Evolutionary conservation across 2,797 vertebrate genomes (phyloP).

Genomic region (Arnoldichthys spilopterus): DNA sequence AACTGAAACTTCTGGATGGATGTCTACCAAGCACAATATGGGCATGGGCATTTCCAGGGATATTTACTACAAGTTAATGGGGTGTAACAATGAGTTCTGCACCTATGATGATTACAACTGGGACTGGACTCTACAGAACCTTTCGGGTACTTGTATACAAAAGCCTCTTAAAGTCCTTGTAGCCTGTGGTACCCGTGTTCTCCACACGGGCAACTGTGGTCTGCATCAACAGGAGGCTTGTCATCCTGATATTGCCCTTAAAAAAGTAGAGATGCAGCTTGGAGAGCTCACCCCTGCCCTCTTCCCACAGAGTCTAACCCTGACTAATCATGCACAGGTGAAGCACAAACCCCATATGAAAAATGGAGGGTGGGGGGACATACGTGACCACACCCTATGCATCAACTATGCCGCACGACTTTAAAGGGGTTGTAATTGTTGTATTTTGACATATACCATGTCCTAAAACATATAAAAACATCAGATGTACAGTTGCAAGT

Average conservation of each 20-base stretch:
- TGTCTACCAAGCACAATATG: slow-evolving; percentile 80
- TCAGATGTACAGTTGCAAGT: background rate
- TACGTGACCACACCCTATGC: slow-evolving; percentile 80
- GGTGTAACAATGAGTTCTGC: slow-evolving; percentile 78
- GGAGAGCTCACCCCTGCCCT: slow-evolving; percentile 59
- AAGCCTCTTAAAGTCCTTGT: slow-evolving; percentile 78
- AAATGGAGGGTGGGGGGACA: slow-evolving; percentile 84
- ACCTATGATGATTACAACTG: slow-evolving; percentile 86
- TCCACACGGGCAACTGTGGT: slow-evolving; percentile 81
- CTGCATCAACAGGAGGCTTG: slow-evolving; percentile 77
- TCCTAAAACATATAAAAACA: background rate
- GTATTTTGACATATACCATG: background rate
- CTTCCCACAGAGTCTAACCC: slow-evolving; percentile 69
- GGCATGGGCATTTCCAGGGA: slow-evolving; percentile 79
- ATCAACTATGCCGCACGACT: slow-evolving; percentile 78
- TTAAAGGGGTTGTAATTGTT: slow-evolving; percentile 53
- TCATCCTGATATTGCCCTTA: slow-evolving; percentile 68
- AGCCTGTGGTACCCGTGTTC: slow-evolving; percentile 74
- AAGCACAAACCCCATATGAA: slow-evolving; percentile 75
- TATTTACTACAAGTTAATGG: slow-evolving; percentile 83
- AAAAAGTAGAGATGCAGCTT: slow-evolving; percentile 64
- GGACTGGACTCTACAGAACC: slow-evolving; percentile 84
- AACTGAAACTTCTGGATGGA: slow-evolving; percentile 73
- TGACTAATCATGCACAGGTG: slow-evolving; percentile 57
- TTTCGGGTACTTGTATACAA: slow-evolving; percentile 79